Percentiles rank a stretch among this genome's conserved stretches.
These are phyloP conservation scores for Polyploca ridens DNA, from an alignment of 2,888 invertebrate genomes.

Conservation along the genomic window DNA sequence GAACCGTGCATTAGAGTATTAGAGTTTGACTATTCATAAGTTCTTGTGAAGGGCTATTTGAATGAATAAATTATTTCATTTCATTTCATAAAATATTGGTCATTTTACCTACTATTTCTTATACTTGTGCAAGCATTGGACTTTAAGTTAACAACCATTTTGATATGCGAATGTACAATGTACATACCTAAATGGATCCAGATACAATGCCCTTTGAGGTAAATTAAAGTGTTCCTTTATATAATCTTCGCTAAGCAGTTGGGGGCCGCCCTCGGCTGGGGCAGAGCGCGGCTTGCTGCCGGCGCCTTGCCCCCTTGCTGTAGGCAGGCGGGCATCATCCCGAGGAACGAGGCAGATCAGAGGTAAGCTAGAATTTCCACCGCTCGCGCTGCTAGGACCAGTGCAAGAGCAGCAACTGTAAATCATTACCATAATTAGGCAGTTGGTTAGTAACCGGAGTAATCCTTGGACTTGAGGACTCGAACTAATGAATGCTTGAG, in stretches of 20 bases:
- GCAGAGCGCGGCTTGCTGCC: slow-evolving; percentile 32
- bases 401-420: slow-evolving; percentile 65
- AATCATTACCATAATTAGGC: slow-evolving; percentile 2
- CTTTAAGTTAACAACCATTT: too few species aligned
- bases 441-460: background rate
- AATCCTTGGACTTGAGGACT: too few species aligned
- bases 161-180: background rate
- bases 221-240: slow-evolving; percentile 71
- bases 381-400: slow-evolving; percentile 29
- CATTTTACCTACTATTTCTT: too few species aligned
- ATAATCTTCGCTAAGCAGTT: slow-evolving; percentile 66
- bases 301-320: slow-evolving; percentile 15
- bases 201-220: slow-evolving; percentile 64
- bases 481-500: too few species aligned
- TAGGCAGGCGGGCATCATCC: slow-evolving; percentile 34
- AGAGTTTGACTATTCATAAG: too few species aligned
- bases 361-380: slow-evolving; percentile 51
- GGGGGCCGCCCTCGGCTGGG: slow-evolving; percentile 43
- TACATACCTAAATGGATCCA: slow-evolving; percentile 66
- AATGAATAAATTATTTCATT: too few species aligned
- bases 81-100: too few species aligned
- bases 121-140: too few species aligned
- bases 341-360: slow-evolving; percentile 74
- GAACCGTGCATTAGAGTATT: too few species aligned
- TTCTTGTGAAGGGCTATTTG: too few species aligned